Conservation (phyloP, 1,140 invertebrate genomes). For the Drosophila ficusphila region DNA sequence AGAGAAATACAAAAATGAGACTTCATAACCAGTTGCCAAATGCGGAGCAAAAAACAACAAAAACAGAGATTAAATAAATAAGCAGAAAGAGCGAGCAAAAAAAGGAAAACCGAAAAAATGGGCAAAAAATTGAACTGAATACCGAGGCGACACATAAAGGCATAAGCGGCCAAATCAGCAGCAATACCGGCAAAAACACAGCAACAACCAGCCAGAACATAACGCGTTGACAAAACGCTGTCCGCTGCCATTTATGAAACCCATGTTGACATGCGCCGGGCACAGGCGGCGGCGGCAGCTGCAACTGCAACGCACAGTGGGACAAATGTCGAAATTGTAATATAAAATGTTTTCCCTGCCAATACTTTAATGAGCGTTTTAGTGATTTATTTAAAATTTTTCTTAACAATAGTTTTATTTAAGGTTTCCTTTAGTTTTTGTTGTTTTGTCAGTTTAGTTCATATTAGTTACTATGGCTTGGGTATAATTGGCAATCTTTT, state of each 20-base stretch:
- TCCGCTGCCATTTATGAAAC: constrained; percentile 78
- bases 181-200: constrained; percentile 18
- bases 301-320: constrained; percentile 44
- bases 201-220: constrained; percentile 57
- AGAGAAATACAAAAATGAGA: constrained; percentile 78
- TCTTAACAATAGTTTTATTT: too few species aligned
- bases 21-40: constrained; percentile 82
- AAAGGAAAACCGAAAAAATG: constrained; percentile 38
- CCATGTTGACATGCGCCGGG: constrained; percentile 78
- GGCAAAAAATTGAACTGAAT: constrained; percentile 75
- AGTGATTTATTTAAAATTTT: too few species aligned
- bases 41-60: constrained; percentile 54
- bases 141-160: constrained; percentile 75
- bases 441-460: too few species aligned
- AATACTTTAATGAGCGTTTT: too few species aligned
- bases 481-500: too few species aligned
- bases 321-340: not conserved
- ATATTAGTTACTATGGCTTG: too few species aligned
- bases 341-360: too few species aligned
- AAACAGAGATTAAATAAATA: constrained; percentile 49
- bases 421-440: too few species aligned
- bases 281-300: constrained; percentile 59
- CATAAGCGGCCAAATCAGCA: constrained; percentile 54
- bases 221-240: constrained; percentile 75
- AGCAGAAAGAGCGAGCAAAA: constrained; percentile 25